Evolutionary conservation across 2,113 vertebrate genomes (phyloP).

Genomic region (Oncorhynchus tshawytscha): DNA sequence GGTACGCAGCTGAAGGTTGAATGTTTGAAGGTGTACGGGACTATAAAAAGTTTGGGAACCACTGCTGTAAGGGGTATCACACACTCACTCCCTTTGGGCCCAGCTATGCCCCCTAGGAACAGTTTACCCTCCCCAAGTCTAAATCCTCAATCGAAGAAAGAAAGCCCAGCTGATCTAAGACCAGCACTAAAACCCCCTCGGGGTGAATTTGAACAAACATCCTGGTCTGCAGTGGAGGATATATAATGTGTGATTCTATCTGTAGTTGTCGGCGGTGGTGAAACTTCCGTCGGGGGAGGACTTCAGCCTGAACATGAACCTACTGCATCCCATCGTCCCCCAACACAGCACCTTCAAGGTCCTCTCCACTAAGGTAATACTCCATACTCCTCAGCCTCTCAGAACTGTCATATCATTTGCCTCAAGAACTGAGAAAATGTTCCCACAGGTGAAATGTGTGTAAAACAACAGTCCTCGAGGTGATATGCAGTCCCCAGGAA

Average conservation of each 20-base stretch:
- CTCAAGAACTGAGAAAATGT: too few relatives aligned
- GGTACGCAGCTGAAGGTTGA: too few relatives aligned
- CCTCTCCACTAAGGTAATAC: slow-evolving; percentile 88
- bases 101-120: slow-evolving; percentile 62
- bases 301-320: slow-evolving; percentile 79
- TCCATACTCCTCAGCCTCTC: too few relatives aligned
- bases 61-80: neutral
- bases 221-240: neutral
- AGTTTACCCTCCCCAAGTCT: slow-evolving; percentile 34
- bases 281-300: slow-evolving; percentile 82
- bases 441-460: too few relatives aligned
- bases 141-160: neutral
- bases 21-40: too few relatives aligned
- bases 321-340: slow-evolving; percentile 84
- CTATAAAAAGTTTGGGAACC: too few relatives aligned
- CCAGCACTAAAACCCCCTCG: too few relatives aligned
- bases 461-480: too few relatives aligned
- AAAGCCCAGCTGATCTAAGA: too few relatives aligned
- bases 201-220: neutral
- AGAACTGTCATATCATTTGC: too few relatives aligned
- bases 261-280: slow-evolving; percentile 81
- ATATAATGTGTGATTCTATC: neutral
- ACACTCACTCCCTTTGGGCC: slow-evolving; percentile 24
- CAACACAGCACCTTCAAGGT: slow-evolving; percentile 91
- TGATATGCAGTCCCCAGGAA: too few relatives aligned